These are phyloP conservation scores for Ashinkailepas kermadecensis DNA, from an alignment of 2,888 invertebrate genomes.

Conservation along the genomic window DNA sequence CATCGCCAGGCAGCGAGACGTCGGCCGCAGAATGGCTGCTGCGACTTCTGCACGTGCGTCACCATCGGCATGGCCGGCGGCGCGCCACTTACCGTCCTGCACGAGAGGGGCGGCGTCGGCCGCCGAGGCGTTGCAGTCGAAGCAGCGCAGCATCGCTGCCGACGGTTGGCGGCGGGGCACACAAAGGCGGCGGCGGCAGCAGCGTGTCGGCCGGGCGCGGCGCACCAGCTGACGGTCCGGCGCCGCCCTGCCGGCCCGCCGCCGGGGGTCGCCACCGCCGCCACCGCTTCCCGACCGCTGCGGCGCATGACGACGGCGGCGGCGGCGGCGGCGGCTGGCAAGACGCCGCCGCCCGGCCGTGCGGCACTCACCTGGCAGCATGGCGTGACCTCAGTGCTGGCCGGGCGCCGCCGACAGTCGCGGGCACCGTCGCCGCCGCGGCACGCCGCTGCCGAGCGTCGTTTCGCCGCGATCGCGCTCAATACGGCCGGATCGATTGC, in stretches of 20 bases:
- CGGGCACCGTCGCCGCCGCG: no score
- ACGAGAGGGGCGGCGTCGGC: neutral
- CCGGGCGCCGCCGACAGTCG: no score
- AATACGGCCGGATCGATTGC: neutral
- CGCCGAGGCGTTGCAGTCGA: conserved; percentile 15
- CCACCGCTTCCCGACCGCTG: neutral
- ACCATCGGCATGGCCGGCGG: neutral
- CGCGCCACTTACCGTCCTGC: neutral
- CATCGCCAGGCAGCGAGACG: no score
- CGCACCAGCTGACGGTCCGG: neutral
- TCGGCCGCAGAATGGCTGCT: no score
- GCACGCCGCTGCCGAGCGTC: no score
- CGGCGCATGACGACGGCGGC: neutral
- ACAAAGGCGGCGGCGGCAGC: neutral
- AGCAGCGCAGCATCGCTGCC: neutral
- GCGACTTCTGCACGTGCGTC: neutral
- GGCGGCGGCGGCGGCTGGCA: neutral
- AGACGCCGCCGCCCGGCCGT: neutral
- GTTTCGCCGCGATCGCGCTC: neutral
- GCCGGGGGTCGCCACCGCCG: conserved; percentile 13
- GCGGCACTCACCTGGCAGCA: conserved; percentile 5
- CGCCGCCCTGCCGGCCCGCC: neutral
- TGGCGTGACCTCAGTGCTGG: neutral
- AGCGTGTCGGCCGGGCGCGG: neutral
- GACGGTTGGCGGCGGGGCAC: neutral